Evolutionary conservation across 92 coral and sea anemone genomes (phyloP), one percentile per base, ranked within the genome.

Genomic region (Paragorgia papillata): DNA sequence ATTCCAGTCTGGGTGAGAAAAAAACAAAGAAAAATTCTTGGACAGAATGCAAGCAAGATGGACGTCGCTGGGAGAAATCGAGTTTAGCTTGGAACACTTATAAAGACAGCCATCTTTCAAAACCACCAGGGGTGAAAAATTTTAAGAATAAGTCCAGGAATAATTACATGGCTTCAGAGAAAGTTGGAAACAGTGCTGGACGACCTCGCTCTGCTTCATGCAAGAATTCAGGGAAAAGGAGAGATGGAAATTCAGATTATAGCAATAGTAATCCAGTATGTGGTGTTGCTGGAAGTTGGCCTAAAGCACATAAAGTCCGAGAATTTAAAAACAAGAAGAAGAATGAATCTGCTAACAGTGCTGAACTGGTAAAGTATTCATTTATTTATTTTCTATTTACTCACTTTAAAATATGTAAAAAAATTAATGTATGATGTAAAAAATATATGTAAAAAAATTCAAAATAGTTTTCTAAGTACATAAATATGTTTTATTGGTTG

Each of bases 11-110:
- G 1, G 34, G 22, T 20, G 30, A 21, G 21, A 33, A 10, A 53
- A 27, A 70, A 24, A 3, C 48, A 5, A 30, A 10, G 30, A 71
- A 44, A 19, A 68, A 26, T n/a, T 17, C 29, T 6, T 22, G 13
- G 17, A 56, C 14, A 31, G 26, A 53, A 18, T 54, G 39, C 27
- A 76, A 57, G 17, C 85, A 80, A 24, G 85, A 91, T 73, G 92
- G 90, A 66, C 85, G 99, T 0, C 95, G 97, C 24, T 95, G 97
- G 97, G 81, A 83, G 63, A 85, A 92, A 65, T 95, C 99, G 0
- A 91, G 94, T 58, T 59, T 78, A 21, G 95, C 99, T 0, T 95
- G 99, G 99, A 95, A 89, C 62, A 75, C 92, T 0, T 95, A 65
- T 50, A 80, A 87, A 57, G 65, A 92, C 15, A 76, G 82, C 12